Conservation (phyloP, 2,113 vertebrate species). For the Riparia riparia region DNA sequence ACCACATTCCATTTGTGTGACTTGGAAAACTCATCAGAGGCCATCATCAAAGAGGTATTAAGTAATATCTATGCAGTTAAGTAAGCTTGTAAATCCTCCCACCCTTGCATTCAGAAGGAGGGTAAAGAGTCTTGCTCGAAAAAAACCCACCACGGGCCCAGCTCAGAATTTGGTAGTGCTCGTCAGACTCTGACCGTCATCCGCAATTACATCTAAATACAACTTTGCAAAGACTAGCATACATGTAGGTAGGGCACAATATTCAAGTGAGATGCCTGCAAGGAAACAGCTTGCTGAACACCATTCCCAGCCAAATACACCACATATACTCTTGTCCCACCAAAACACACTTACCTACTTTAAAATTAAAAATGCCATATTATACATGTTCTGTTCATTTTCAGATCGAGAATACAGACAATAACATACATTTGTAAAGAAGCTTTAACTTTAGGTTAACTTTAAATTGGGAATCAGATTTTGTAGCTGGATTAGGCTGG, state of each 20-base stretch:
- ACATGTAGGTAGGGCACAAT: neutral
- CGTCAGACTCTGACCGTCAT: neutral
- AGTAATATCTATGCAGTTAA: neutral
- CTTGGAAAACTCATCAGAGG: neutral
- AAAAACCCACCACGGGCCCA: neutral
- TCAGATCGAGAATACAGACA: neutral
- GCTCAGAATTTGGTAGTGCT: neutral
- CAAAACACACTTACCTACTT: neutral
- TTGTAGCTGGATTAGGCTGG: neutral
- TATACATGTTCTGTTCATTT: neutral
- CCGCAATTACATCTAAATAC: neutral
- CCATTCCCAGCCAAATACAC: neutral
- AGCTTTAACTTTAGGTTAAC: neutral
- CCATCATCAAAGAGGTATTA: neutral
- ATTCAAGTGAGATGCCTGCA: neutral
- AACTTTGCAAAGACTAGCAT: neutral
- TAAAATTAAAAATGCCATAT: neutral
- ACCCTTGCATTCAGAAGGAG: neutral
- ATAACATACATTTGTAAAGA: neutral
- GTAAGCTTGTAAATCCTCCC: neutral
- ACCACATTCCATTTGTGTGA: neutral
- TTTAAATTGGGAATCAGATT: neutral
- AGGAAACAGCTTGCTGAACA: neutral
- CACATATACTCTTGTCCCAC: fast-evolving
- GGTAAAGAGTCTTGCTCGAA: neutral